Evolutionary conservation across 2,888 invertebrate genomes (phyloP).

Genomic region (Dendrolimus pini): DNA sequence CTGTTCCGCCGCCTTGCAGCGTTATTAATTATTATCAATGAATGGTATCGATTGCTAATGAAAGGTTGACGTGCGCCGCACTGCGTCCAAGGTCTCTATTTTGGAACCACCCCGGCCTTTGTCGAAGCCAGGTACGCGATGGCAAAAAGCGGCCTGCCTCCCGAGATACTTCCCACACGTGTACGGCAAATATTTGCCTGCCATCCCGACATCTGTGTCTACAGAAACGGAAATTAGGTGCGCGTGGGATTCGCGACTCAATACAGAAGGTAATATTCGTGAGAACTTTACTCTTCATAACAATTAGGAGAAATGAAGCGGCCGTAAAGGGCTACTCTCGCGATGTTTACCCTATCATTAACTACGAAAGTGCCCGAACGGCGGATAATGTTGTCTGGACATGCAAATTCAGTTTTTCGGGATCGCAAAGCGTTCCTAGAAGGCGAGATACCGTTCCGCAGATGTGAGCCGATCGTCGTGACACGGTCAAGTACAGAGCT

Average conservation of each 20-base stretch:
- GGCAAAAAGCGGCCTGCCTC: slow-evolving; percentile 34
- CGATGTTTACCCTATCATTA: slow-evolving; percentile 69
- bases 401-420: slow-evolving; percentile 67
- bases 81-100: slow-evolving; percentile 44
- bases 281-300: slow-evolving; percentile 61
- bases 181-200: slow-evolving; percentile 46
- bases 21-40: slow-evolving; percentile 66
- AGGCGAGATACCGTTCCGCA: slow-evolving; percentile 70
- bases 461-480: slow-evolving; percentile 61
- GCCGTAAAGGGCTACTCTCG: slow-evolving; percentile 55
- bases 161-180: slow-evolving; percentile 40
- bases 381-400: slow-evolving; percentile 63
- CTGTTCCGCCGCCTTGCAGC: slow-evolving; percentile 23
- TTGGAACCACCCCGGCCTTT: slow-evolving; percentile 21
- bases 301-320: slow-evolving; percentile 69
- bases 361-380: slow-evolving; percentile 37
- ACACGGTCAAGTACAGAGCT: slow-evolving; percentile 69
- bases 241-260: slow-evolving; percentile 65
- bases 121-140: slow-evolving; percentile 40
- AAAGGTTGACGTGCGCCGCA: slow-evolving; percentile 48
- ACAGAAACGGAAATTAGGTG: slow-evolving; percentile 48
- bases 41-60: slow-evolving; percentile 62
- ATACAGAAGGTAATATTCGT: slow-evolving; percentile 66
- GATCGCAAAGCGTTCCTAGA: slow-evolving; percentile 70
- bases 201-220: slow-evolving; percentile 48